Evolutionary conservation across 2,888 invertebrate species (phyloP).

Genomic region (Leptothorax acervorum): DNA sequence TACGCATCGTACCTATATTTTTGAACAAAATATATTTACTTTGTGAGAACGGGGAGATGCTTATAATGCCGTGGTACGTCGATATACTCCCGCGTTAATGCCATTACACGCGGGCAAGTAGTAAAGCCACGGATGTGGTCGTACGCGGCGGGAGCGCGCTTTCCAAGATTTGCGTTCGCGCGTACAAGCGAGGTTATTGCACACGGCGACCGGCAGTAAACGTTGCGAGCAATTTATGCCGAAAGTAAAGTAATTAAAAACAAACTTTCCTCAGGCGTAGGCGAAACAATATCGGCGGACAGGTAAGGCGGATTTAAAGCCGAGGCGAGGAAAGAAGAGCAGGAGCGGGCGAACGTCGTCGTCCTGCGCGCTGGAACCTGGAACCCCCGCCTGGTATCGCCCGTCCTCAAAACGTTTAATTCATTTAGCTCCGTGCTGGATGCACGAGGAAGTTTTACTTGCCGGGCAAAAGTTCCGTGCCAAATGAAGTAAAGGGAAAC

Average conservation of each 20-base stretch:
- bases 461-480: constrained; percentile 37
- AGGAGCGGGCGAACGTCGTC: constrained; percentile 11
- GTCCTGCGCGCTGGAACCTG: constrained; percentile 18
- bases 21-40: not conserved
- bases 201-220: constrained; percentile 16
- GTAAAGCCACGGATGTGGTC: constrained; percentile 13
- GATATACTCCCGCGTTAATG: constrained; percentile 26
- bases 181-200: constrained; percentile 35
- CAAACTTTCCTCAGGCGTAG: constrained; percentile 31
- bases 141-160: constrained; percentile 10
- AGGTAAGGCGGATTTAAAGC: constrained; percentile 46
- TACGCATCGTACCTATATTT: not conserved
- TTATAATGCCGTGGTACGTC: constrained; percentile 8
- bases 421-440: constrained; percentile 42
- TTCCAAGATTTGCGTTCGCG: constrained; percentile 45
- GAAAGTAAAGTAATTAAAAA: constrained; percentile 56
- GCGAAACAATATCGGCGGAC: constrained; percentile 50
- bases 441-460: constrained; percentile 39
- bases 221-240: constrained; percentile 51
- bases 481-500: constrained; percentile 46
- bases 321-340: not conserved
- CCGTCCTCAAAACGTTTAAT: constrained; percentile 46
- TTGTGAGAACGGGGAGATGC: not conserved
- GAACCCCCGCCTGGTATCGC: constrained; percentile 24
- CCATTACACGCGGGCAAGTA: constrained; percentile 30